phyloP scores from a whole-genome alignment of 2,888 invertebrate genomes.

The Coelinius sp. region DNA sequence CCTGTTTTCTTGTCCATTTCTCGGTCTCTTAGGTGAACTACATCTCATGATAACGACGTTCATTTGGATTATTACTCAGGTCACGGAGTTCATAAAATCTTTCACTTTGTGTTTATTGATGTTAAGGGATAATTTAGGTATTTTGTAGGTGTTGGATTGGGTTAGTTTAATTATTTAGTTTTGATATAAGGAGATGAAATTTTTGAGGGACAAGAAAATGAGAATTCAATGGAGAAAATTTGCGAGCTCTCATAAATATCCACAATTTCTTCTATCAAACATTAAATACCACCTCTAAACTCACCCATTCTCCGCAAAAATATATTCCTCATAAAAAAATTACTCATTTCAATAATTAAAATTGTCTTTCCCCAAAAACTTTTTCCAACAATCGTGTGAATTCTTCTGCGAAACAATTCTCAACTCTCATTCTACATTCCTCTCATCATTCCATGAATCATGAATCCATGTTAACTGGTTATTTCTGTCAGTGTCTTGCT shows the following conservation, averaged over 20 bases:
- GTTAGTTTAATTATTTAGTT: too few species aligned
- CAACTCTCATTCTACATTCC: background rate
- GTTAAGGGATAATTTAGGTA: background rate
- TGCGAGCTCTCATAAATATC: too few species aligned
- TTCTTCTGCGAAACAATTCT: background rate
- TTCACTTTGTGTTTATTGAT: constrained; percentile 3
- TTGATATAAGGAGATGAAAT: too few species aligned
- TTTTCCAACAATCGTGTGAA: background rate
- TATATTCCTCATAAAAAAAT: background rate
- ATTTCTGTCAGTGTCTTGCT: background rate
- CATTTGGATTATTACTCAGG: constrained; percentile 6
- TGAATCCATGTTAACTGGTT: background rate
- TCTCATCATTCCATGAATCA: background rate
- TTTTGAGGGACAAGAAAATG: too few species aligned
- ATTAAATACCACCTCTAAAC: background rate
- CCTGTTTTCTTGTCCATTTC: constrained; percentile 20
- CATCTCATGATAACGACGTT: constrained; percentile 6
- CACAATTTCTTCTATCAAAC: too few species aligned
- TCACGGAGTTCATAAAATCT: background rate
- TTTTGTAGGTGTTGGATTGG: too few species aligned
- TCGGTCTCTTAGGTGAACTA: constrained; percentile 1
- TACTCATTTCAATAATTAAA: background rate
- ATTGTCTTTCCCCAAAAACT: background rate
- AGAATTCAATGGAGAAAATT: too few species aligned
- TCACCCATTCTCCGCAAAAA: background rate